Base-by-base conservation (phyloP, 2,888 invertebrate species). In the Sepioteuthis lessoniana region DNA sequence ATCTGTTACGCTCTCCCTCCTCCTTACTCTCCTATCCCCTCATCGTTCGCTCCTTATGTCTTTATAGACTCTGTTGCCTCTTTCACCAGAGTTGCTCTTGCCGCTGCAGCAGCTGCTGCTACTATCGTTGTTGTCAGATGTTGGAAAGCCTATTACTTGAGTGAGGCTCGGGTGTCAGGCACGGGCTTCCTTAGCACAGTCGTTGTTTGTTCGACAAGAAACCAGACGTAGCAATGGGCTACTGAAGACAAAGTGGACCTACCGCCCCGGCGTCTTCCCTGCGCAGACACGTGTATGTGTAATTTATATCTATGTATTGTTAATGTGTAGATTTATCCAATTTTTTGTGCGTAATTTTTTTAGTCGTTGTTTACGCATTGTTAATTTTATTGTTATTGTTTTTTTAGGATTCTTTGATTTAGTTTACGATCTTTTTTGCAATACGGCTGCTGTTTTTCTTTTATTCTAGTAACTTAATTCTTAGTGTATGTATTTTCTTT, bases 211-310 rank as follows among this genome's bases (percentile, higher is more conserved):
- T n/a, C 76, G n/a, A 76, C 76, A n/a, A 16, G 76, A 25, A 76
- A 76, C 76, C 76, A 76, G 76, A 76, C 76, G n/a, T 76, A 76
- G 76, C 76, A 76, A 76, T 76, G n/a, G 76, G 76, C 76, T 76
- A 76, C 76, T 76, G 76, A 76, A 76, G 76, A 76, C 35, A n/a
- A 35, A 76, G 76, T 76, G 76, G 76, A 76, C 76, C 76, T 76
- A 76, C 76, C 76, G 76, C 76, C 76, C 10, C 35, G 76, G n/a
- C 16, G 13, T 35, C 76, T 76, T 76, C 76, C 76, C 76, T 76
- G 76, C 76, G 35, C 76, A 76, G 76, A 76, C 76, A 76, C 76
- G 76, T 76, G 76, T 76, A 76, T 76, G 76, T 76, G 76, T n/a
- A 76, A n/a, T 76, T 76, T 76, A 76, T 76, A 76, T 76, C 76